Base-by-base conservation (phyloP, 2,888 invertebrate species). In the Hedya salicella region DNA sequence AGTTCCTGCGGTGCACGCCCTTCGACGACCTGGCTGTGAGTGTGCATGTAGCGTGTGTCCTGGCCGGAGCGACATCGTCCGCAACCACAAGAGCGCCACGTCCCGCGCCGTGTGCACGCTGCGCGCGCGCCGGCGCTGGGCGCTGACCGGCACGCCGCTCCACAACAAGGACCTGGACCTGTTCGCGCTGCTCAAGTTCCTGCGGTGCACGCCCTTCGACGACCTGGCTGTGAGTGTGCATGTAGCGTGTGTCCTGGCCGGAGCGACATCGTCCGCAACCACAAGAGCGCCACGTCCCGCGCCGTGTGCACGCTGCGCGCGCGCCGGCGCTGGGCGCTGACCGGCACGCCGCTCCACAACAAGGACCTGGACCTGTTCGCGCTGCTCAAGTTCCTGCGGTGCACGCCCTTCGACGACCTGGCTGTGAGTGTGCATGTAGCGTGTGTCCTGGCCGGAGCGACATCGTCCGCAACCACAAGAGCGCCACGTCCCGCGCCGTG, bases 1-100 rank as follows among this genome's bases (percentile, higher is more conserved):
- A 98, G 83, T 99, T 98, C 84, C 86, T 99, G 8, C 90, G 95
- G 13, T 97, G 97, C 78, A 93, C 95, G 6, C 99, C 99, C 0
- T 98, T 99, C 83, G 96, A 98, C 81, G 98, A 99, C 71, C 89
- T 96, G 48, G 88, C 87, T 11, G 94, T 94, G 75, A 88, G 89
- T 81, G 17, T 30, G 3, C 44, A 25, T n/a, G 25, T 25, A 25
- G 0, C 93, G 99, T 54, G 94, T 98, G 2, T 99, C 68, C 91
- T 99, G 19, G 99, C 99, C 88, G 99, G 99, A 90, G 99, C 97
- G 0, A 99, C 86, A 94, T 95, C 44, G 96, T 99, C 8, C 95
- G 98, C 73, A 99, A 99, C 90, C 94, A 96, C 82, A 97, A 97
- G 86, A 94, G 96, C 8, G 93, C 94, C 70, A 95, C 95, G 0